Percentiles rank a stretch among this genome's conserved stretches.
Conservation (phyloP, 2,888 invertebrate species). For the Drosophila merina region DNA sequence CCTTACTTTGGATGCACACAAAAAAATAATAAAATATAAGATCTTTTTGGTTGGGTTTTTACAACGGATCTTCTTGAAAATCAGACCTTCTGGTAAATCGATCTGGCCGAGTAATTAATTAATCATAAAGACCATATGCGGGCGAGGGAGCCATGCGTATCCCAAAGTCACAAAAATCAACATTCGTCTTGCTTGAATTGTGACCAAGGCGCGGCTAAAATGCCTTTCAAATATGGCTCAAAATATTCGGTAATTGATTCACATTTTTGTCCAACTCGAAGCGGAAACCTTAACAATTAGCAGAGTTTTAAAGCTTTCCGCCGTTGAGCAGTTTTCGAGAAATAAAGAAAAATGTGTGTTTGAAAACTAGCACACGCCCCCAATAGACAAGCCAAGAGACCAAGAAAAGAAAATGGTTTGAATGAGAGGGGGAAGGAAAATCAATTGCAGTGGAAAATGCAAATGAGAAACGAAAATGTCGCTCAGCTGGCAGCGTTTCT, state of each 20-base stretch:
- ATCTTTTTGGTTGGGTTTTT: not conserved
- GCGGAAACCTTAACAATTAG: slow-evolving; percentile 71
- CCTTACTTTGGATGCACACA: slow-evolving; percentile 23
- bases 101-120: slow-evolving; percentile 25
- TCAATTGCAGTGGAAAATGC: slow-evolving; percentile 47
- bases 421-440: slow-evolving; percentile 33
- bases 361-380: slow-evolving; percentile 60
- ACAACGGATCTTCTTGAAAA: not conserved
- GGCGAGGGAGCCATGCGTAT: slow-evolving; percentile 36
- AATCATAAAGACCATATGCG: slow-evolving; percentile 54
- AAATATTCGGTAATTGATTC: slow-evolving; percentile 66
- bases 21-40: not conserved
- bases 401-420: slow-evolving; percentile 12
- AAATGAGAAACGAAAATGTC: slow-evolving; percentile 46
- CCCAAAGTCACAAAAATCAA: slow-evolving; percentile 40
- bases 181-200: slow-evolving; percentile 61
- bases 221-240: slow-evolving; percentile 57
- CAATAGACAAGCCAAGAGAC: slow-evolving; percentile 35
- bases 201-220: slow-evolving; percentile 53
- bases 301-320: slow-evolving; percentile 34
- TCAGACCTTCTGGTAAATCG: not conserved
- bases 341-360: slow-evolving; percentile 8
- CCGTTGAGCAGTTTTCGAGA: not conserved
- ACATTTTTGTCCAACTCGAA: slow-evolving; percentile 21
- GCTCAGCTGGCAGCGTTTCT: slow-evolving; percentile 38